Base-by-base conservation (phyloP, 2,797 vertebrate genomes). In the Neosilurus hyrtlii region DNA sequence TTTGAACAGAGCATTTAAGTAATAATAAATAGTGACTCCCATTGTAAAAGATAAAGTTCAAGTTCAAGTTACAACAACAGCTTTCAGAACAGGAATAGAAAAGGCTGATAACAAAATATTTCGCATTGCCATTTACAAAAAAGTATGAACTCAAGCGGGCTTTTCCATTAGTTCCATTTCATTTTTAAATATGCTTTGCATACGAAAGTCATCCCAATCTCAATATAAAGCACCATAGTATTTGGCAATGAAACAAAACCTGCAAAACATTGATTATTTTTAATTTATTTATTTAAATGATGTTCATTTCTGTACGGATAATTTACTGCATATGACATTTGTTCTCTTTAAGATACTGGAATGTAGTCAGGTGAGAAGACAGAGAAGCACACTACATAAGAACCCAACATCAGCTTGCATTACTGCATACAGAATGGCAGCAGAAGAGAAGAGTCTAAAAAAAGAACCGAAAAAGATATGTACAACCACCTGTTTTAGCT, bases 101-200 rank as follows among this genome's bases (percentile, higher is more conserved):
- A 99, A 99, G 96, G 97, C 97, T 96, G 95, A 98, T 99, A 98
- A 98, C 96, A 99, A 99, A 99, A 99, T 99, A 99, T 97, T 99
- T 96, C 96, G 95, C 97, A 98, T 98, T 99, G 97, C 97, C 98
- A 98, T 98, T 98, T 99, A 99, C 97, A 99, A 99, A 99, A 98
- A 98, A 96, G 95, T 97, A 95, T 96, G 93, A 95, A 98, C 96
- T 97, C 94, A 97, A 98, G 96, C 95, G 95, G 96, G 96, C 95
- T 95, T 96, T 95, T 95, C 96, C 95, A 94, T 95, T 95, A 90
- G 79, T 88, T 92, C 92, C 91, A 88, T 92, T 92, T 92, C 82
- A 84, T 88, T 90, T 90, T 94, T 92, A 93, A 98, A 98, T 99
- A 99, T 99, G 97, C 97, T 97, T 99, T 98, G 97, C 97, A 99